Conservation (phyloP, 2,797 vertebrate species). For the Naso thynnoides region DNA sequence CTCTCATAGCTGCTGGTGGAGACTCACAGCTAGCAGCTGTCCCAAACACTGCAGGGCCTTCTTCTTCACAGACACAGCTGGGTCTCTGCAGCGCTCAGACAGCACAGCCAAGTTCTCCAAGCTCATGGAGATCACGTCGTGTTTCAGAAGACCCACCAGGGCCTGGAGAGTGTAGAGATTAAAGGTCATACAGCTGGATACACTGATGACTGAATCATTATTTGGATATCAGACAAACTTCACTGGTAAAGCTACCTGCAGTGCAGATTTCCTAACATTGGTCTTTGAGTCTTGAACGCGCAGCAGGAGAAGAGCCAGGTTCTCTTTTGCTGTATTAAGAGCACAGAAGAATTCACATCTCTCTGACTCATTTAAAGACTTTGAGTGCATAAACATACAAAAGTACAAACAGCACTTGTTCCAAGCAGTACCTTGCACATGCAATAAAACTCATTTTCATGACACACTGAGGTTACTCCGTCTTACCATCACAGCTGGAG, state of each 20-base stretch:
- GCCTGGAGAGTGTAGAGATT: conserved; percentile 80
- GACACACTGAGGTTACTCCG: background rate
- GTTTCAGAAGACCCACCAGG: conserved; percentile 89
- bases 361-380: background rate
- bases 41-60: conserved; percentile 92
- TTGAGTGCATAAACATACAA: background rate
- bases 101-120: conserved; percentile 85
- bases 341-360: background rate
- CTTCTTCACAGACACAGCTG: conserved; percentile 92
- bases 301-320: conserved; percentile 85
- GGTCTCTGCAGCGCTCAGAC: conserved; percentile 91
- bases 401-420: background rate
- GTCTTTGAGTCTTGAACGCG: conserved; percentile 89
- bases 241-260: conserved; percentile 87
- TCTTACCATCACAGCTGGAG: conserved; percentile 79
- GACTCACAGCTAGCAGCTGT: conserved; percentile 91
- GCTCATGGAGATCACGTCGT: conserved; percentile 77
- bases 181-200: background rate
- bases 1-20: background rate
- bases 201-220: background rate
- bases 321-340: conserved; percentile 82
- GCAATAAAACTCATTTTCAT: background rate
- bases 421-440: background rate
- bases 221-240: background rate
- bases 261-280: conserved; percentile 91